Base-by-base conservation (phyloP, 1,140 invertebrate genomes). In the Leptinotarsa texana region DNA sequence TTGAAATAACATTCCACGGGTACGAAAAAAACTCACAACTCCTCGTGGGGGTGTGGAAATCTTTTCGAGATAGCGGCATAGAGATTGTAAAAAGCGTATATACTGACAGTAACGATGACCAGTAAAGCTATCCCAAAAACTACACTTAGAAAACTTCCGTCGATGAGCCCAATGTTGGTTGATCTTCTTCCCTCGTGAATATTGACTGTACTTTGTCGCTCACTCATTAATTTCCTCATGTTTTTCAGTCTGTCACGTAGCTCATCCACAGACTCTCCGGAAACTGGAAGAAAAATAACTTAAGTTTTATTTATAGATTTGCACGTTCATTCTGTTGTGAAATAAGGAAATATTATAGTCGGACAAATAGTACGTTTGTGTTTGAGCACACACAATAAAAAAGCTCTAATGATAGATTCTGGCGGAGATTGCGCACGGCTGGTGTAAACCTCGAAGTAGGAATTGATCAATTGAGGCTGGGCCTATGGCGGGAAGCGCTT, bases 1-100 rank as follows among this genome's bases (percentile, higher is more conserved):
- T 42, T 42, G 3, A 42, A 42, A 62, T 18, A 21, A 21, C 61
- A 21, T 62, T 62, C 17, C 8, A n/a, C 15, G 17, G 21, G 5
- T 62, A 62, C 21, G 61, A n/a, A 62, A 62, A 27, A 27, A 65
- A 57, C n/a, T 90, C 91, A 94, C 74, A 93, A 84, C 85, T 94
- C 93, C 11, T 92, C 93, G 81, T 94, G 93, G 57, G 87, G 88
- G 0, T 92, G 89, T 1, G 92, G 91, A 80, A 94, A 94, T 83
- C 93, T 93, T 84, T 94, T 95, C 2, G 94, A 83, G 49, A 95
- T 92, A 8, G 94, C 93, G 77, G 90, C 87, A 80, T 94, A 95
- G 0, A 95, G 86, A 85, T 93, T 94, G 79, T 94, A 94, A 83
- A 95, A 95, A 0, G 93, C 93, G 80, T 95, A 95, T 2, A 92